Evolutionary conservation across 2,888 invertebrate genomes (phyloP), one percentile per base, ranked within the genome.

Genomic region (Nomada hirtipes): DNA sequence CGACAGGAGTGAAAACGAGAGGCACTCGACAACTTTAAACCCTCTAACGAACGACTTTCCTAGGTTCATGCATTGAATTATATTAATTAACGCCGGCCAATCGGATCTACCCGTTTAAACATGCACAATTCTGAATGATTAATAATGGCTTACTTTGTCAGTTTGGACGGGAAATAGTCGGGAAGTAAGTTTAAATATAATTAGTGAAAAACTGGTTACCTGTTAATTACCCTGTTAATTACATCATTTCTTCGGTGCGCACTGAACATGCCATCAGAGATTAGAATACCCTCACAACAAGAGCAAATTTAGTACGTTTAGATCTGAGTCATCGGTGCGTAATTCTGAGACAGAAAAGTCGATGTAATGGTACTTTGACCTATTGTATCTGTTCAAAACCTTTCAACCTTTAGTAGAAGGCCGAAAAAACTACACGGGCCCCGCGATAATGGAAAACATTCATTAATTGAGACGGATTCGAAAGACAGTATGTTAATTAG

Each of bases 1-100:
- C 53, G 42, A 29, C 64, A 23, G 15, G 18, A 15, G 29, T 65
- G 71, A 64, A 65, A 72, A 57, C 60, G 76, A 69, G 76, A 64
- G 72, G 18, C 77, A 86, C 88, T 89, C 85, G 82, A 89, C 77
- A 89, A 90, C 85, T 90, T 90, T 84, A 23, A 72, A 84, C 65
- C 84, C 76, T 55, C 67, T 71, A 78, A 86, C 76, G 73, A 85
- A 85, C 74, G 83, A 82, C 65, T 79, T 77, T 76, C 70, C 57
- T 29, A 55, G 44, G 29, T 68, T 78, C 29, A 29, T 52, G 44
- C 47, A 76, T 59, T 50, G 47, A 53, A 79, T 82, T 84, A 80
- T 76, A 76, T 89, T 84, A 82, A 85, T 83, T 80, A 87, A 82
- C 77, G 65, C 60, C 76, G 79, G 85, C 83, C 77, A 78, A 88